phyloP scores from a whole-genome alignment of 2,113 vertebrate genomes.

The Boulengeromyrus knoepffleri region DNA sequence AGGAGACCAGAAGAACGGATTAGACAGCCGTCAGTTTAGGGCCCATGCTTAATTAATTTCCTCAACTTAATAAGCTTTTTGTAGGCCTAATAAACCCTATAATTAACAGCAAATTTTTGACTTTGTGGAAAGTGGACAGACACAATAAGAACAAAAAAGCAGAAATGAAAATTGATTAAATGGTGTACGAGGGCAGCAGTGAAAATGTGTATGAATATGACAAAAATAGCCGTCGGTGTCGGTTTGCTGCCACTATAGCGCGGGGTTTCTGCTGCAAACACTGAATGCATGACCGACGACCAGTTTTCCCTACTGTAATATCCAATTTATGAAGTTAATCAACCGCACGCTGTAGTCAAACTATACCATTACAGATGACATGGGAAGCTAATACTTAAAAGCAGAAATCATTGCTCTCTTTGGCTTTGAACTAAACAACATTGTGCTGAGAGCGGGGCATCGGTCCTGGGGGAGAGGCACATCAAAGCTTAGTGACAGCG shows the following conservation, averaged over 20 bases:
- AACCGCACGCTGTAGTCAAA: constrained; percentile 77
- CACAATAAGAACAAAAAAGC: not conserved
- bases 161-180: not conserved
- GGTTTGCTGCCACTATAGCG: constrained; percentile 68
- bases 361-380: constrained; percentile 75
- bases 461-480: constrained; percentile 43
- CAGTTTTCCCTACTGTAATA: constrained; percentile 68
- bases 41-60: not conserved
- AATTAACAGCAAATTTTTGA: not conserved
- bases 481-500: constrained; percentile 74
- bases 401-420: constrained; percentile 70
- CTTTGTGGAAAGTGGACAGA: not conserved
- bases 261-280: constrained; percentile 63
- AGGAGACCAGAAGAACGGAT: not conserved
- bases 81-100: not conserved
- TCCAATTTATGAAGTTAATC: constrained; percentile 81
- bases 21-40: not conserved
- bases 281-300: constrained; percentile 65
- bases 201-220: constrained; percentile 28
- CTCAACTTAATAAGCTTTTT: not conserved
- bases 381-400: constrained; percentile 80
- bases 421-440: constrained; percentile 76
- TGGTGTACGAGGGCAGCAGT: constrained; percentile 10
- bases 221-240: constrained; percentile 67
- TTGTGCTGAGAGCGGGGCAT: constrained; percentile 68